These are phyloP conservation scores for Hippopotamus amphibius DNA, from an alignment of 2,113 vertebrate species.

Conservation along the genomic window DNA sequence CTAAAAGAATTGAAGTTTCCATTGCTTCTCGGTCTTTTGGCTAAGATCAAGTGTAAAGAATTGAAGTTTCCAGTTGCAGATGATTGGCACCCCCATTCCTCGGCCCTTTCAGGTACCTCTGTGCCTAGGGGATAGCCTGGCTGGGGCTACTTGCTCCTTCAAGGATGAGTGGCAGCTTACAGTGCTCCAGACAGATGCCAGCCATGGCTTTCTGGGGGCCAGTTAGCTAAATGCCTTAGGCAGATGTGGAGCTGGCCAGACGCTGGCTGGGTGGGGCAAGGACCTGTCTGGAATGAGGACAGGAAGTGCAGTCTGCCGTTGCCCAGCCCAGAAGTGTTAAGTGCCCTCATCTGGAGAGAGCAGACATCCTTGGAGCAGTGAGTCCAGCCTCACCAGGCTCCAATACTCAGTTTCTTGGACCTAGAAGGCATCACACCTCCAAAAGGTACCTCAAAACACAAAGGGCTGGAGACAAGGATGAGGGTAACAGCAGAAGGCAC, in stretches of 20 bases:
- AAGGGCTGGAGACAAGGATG: background rate
- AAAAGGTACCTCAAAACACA: background rate
- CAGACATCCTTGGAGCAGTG: background rate
- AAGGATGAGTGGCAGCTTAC: conserved; percentile 34
- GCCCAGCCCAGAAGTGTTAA: conserved; percentile 12
- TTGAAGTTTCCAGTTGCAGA: conserved; percentile 11
- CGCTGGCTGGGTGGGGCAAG: conserved; percentile 57
- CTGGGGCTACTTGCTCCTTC: conserved; percentile 10
- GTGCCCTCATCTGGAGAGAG: conserved; percentile 57
- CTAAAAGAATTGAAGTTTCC: conserved; percentile 52
- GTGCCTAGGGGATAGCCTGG: background rate
- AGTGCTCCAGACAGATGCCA: conserved; percentile 29
- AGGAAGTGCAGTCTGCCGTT: conserved; percentile 26
- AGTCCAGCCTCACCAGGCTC: background rate
- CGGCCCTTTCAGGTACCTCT: background rate
- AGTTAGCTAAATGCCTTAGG: conserved; percentile 77
- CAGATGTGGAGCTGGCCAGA: conserved; percentile 79
- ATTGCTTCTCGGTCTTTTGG: background rate
- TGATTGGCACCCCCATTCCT: background rate
- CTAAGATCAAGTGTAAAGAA: background rate
- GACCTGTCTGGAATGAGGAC: conserved; percentile 74
- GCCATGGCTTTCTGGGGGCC: conserved; percentile 52
- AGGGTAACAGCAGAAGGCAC: background rate
- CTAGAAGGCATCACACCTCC: conserved; percentile 21
- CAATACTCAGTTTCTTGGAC: background rate